Conservation (phyloP, 2,888 invertebrate genomes). For the Prenolepis imparis region DNA sequence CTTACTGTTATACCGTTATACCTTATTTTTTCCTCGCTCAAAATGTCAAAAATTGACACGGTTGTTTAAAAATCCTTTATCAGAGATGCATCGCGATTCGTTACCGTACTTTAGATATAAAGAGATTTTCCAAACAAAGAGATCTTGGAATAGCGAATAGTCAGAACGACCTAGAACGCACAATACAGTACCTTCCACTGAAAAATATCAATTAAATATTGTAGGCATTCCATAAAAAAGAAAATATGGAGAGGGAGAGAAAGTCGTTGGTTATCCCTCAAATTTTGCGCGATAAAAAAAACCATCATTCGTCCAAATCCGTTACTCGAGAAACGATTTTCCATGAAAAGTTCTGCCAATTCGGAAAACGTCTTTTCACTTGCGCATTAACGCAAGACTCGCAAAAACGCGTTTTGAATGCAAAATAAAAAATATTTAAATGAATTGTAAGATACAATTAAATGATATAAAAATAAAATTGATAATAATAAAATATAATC, state of each 20-base stretch:
- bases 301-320: conserved; percentile 56
- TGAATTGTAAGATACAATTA: not conserved
- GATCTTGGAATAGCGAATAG: not conserved
- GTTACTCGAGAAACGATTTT: conserved; percentile 49
- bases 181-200: not conserved
- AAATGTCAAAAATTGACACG: too few species aligned
- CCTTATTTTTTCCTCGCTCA: not conserved
- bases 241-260: not conserved
- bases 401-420: not conserved
- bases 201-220: not conserved
- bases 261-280: not conserved
- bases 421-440: not conserved
- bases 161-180: not conserved
- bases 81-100: not conserved
- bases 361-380: conserved; percentile 45
- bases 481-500: not conserved
- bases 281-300: not conserved
- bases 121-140: not conserved
- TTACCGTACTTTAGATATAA: not conserved
- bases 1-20: not conserved
- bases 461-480: not conserved
- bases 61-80: too few species aligned
- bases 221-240: conserved; percentile 47
- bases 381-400: not conserved
- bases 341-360: conserved; percentile 43